Percentiles rank a stretch among this genome's conserved stretches.
phyloP scores from a whole-genome alignment of 1,140 invertebrate species.

The Lanistes nyassanus region DNA sequence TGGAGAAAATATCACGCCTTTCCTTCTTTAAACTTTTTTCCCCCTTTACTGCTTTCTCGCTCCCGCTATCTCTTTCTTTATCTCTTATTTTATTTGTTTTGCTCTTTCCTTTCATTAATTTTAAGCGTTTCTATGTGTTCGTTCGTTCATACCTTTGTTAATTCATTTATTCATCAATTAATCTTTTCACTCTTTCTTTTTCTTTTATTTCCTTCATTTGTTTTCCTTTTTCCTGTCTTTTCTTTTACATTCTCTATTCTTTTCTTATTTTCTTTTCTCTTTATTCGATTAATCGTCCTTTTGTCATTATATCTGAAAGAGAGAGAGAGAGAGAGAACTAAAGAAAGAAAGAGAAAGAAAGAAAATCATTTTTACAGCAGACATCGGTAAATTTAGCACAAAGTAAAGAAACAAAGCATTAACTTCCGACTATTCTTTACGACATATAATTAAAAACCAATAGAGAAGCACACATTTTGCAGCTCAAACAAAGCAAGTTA shows the following conservation, averaged over 20 bases:
- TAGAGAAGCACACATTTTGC: too few species aligned
- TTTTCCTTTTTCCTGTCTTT: too few species aligned
- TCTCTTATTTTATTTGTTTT: not conserved
- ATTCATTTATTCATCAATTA: not conserved
- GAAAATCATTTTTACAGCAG: not conserved
- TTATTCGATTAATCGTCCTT: not conserved
- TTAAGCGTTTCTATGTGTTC: not conserved
- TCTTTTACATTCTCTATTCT: conserved; percentile 1
- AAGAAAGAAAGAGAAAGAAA: not conserved
- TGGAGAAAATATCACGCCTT: not conserved
- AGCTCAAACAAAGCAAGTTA: too few species aligned
- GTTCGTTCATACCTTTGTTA: not conserved
- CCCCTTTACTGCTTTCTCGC: not conserved
- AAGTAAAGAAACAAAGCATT: too few species aligned
- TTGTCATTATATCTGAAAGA: not conserved
- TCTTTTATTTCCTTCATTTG: too few species aligned
- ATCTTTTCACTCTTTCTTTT: not conserved
- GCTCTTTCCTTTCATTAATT: not conserved
- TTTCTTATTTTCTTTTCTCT: too few species aligned
- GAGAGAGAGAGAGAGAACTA: not conserved
- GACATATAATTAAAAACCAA: too few species aligned
- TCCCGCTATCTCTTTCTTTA: too few species aligned
- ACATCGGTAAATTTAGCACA: too few species aligned
- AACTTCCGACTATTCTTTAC: too few species aligned
- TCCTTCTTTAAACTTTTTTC: not conserved